These are phyloP conservation scores for Fistularia commersonii DNA, from an alignment of 2,797 vertebrate genomes.

Conservation along the genomic window DNA sequence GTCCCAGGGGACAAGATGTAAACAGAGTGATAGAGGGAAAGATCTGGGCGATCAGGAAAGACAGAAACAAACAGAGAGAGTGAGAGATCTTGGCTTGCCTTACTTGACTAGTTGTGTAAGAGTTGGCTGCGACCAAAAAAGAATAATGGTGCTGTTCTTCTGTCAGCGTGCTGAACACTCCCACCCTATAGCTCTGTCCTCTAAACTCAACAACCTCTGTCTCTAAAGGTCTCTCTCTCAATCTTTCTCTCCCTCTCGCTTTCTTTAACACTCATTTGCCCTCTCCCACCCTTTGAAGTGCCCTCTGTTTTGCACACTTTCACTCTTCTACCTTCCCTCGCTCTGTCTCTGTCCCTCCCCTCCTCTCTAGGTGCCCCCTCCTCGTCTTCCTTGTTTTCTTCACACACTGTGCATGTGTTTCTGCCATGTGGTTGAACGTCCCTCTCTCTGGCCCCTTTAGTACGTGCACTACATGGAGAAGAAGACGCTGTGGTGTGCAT, in stretches of 20 bases:
- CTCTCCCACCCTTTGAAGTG: constrained; percentile 59
- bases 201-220: constrained; percentile 56
- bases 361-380: constrained; percentile 24
- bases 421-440: constrained; percentile 70
- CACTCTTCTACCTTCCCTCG: constrained; percentile 55
- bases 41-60: constrained; percentile 26
- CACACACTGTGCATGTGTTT: constrained; percentile 61
- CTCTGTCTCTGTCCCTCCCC: constrained; percentile 45
- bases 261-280: constrained; percentile 46
- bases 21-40: constrained; percentile 25
- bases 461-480: constrained; percentile 83
- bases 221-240: constrained; percentile 39
- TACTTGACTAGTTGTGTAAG: constrained; percentile 69
- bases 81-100: constrained; percentile 44
- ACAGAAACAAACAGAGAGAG: constrained; percentile 12
- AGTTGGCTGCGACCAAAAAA: constrained; percentile 60
- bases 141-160: constrained; percentile 70
- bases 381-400: constrained; percentile 55
- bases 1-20: constrained; percentile 36
- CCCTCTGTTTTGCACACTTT: constrained; percentile 59
- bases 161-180: constrained; percentile 67
- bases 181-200: constrained; percentile 69
- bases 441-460: constrained; percentile 72
- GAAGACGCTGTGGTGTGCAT: constrained; percentile 85
- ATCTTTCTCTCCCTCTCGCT: constrained; percentile 32